A percentile compares a stretch with the other conserved stretches of the same genome.
Evolutionary conservation across 1,140 invertebrate species (phyloP).

Genomic region (Agrypnia vestita): DNA sequence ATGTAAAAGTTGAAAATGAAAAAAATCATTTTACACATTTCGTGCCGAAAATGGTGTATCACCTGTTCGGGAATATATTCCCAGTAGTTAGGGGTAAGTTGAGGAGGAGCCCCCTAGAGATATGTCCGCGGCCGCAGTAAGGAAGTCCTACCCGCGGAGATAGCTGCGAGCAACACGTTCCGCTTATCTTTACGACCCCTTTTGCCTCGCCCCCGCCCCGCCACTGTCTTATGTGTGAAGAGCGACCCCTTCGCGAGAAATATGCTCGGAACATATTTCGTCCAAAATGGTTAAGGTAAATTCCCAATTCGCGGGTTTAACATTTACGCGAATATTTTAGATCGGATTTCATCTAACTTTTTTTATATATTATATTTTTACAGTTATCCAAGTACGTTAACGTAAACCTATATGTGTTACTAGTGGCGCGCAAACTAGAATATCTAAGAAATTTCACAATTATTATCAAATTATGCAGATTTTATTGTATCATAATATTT

Average conservation of each 20-base stretch:
- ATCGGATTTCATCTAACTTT: too few species aligned
- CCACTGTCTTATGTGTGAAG: constrained; percentile 30
- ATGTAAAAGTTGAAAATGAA: too few species aligned
- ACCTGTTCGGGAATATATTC: constrained; percentile 1
- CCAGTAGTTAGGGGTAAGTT: background rate
- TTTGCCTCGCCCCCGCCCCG: constrained; percentile 18
- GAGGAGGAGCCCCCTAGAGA: constrained; percentile 1
- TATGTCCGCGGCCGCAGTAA: constrained; percentile 51
- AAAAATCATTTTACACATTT: too few species aligned
- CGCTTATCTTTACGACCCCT: constrained; percentile 59
- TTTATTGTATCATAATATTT: too few species aligned
- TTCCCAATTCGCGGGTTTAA: background rate
- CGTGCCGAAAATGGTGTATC: background rate
- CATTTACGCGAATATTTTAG: too few species aligned
- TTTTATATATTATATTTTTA: too few species aligned
- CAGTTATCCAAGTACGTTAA: too few species aligned
- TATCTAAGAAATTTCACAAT: too few species aligned
- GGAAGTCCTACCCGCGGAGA: constrained; percentile 52
- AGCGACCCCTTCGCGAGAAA: constrained; percentile 22
- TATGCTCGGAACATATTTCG: background rate
- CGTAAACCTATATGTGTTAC: too few species aligned
- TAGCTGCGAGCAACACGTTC: constrained; percentile 56
- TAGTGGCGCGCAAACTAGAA: too few species aligned
- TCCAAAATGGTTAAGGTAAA: background rate
- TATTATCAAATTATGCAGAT: too few species aligned